Evolutionary conservation across 2,888 invertebrate species (phyloP).

Genomic region (Noctua fimbriata): DNA sequence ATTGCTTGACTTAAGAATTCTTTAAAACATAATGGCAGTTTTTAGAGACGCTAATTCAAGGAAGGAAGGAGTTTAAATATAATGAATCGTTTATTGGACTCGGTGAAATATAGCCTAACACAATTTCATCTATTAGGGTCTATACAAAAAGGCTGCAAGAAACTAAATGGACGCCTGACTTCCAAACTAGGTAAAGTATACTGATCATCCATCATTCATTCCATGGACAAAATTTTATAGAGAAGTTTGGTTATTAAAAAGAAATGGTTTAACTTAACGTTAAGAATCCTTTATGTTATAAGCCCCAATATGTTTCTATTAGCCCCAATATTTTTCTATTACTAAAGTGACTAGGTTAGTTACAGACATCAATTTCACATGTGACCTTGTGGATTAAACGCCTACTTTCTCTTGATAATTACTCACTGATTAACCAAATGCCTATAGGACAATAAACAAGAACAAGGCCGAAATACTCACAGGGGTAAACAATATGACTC

Average conservation of each 20-base stretch:
- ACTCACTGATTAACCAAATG: constrained; percentile 27
- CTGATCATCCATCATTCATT: no score
- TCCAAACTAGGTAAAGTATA: no score
- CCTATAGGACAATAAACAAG: constrained; percentile 43
- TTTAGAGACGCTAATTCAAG: background rate
- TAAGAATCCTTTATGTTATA: background rate
- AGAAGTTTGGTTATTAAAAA: no score
- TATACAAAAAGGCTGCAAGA: no score
- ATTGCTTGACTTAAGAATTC: background rate
- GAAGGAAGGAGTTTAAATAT: background rate
- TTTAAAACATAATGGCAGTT: background rate
- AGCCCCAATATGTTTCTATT: background rate
- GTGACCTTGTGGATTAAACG: constrained; percentile 31
- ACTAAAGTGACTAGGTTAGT: constrained; percentile 5
- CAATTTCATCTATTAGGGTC: no score
- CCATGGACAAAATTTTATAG: no score
- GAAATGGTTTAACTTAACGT: no score
- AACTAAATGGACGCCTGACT: no score
- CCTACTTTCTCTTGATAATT: constrained; percentile 36
- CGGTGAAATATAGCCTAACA: no score
- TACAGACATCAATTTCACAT: background rate
- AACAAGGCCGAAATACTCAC: constrained; percentile 40
- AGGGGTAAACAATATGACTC: constrained; percentile 55
- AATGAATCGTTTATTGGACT: no score
- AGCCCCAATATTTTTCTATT: background rate